These are phyloP conservation scores for Eupristina koningsbergeri DNA, from an alignment of 1,140 invertebrate genomes.

Conservation along the genomic window DNA sequence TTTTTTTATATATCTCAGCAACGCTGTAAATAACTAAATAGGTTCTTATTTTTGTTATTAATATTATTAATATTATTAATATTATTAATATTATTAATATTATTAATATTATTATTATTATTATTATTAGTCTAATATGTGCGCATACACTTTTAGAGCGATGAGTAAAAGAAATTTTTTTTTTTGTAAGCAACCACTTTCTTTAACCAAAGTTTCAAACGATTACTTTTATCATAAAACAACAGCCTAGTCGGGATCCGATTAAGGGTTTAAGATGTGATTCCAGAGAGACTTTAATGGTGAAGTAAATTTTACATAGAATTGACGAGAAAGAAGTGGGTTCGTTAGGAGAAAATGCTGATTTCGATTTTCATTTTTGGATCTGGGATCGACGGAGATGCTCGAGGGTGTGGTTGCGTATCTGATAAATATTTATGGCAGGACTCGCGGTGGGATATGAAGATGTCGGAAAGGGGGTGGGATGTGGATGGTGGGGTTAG, in stretches of 20 bases:
- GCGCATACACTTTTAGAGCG: too few species aligned
- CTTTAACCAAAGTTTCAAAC: too few species aligned
- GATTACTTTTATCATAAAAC: neutral
- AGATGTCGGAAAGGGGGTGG: neutral
- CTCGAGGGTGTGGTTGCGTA: neutral
- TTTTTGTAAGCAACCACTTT: too few species aligned
- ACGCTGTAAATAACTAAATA: too few species aligned
- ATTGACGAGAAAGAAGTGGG: neutral
- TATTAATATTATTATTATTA: too few species aligned
- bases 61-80: too few species aligned
- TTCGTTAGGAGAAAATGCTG: neutral
- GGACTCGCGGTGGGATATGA: neutral
- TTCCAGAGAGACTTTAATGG: neutral
- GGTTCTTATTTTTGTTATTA: too few species aligned
- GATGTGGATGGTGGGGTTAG: too few species aligned
- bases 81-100: too few species aligned
- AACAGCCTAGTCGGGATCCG: neutral
- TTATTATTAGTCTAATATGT: too few species aligned
- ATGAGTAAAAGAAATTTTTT: too few species aligned
- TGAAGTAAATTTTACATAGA: conserved; percentile 5
- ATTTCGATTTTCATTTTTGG: neutral
- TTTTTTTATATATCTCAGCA: too few species aligned
- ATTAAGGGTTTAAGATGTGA: neutral
- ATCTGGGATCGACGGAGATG: neutral
- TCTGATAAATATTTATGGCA: conserved; percentile 36